Percentiles rank a stretch among this genome's conserved stretches.
Conservation (phyloP, 2,113 vertebrate species). For the Alosa alosa region DNA sequence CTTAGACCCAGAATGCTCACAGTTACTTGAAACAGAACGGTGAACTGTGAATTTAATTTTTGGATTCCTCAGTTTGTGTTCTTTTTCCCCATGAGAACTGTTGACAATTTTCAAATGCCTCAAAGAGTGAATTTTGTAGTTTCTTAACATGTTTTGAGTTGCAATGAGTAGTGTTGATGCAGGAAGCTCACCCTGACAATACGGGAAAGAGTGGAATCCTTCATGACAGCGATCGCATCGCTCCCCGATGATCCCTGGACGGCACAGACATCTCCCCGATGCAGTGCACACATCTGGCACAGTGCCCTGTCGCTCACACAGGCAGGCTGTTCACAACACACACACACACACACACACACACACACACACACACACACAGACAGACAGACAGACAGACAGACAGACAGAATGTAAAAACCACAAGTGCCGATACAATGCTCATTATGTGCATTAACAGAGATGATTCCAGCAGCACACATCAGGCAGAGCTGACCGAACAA, state of each 20-base stretch:
- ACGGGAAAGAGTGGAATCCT: constrained; percentile 79
- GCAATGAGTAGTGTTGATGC: neutral
- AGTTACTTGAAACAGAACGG: neutral
- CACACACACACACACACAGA: neutral
- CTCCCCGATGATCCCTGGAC: constrained; percentile 66
- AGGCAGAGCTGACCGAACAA: neutral
- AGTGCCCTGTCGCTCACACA: constrained; percentile 76
- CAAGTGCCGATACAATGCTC: neutral
- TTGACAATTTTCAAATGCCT: neutral
- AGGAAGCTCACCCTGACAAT: constrained; percentile 75
- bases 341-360: constrained; percentile 10
- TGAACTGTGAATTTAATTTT: neutral
- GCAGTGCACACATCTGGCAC: constrained; percentile 68
- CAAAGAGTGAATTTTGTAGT: neutral
- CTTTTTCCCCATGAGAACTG: neutral
- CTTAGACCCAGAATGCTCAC: neutral
- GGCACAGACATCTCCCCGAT: constrained; percentile 79
- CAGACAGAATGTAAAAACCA: neutral
- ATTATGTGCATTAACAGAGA: neutral
- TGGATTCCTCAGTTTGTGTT: neutral
- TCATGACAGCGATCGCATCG: constrained; percentile 75
- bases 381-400: neutral
- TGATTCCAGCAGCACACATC: neutral
- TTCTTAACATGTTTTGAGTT: neutral
- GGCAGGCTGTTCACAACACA: constrained; percentile 71